A percentile compares a stretch with the other conserved stretches of the same genome.
Conservation (phyloP, 2,888 invertebrate genomes). For the Drosophila villosipedis region DNA sequence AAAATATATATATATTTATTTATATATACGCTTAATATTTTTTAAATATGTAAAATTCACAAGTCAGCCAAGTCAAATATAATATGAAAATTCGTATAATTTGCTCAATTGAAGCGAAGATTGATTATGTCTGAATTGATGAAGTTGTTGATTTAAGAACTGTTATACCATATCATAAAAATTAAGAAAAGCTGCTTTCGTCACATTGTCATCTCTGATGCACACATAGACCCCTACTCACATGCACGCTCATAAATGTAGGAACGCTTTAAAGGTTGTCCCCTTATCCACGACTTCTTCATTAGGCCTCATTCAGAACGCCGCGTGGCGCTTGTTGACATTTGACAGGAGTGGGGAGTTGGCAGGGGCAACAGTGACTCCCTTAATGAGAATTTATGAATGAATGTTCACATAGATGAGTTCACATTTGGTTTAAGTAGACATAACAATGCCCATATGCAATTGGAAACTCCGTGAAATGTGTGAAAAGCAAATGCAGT, state of each 20-base stretch:
- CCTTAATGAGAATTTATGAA: slow-evolving; percentile 75
- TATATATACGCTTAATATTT: background rate
- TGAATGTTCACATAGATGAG: slow-evolving; percentile 38
- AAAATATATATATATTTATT: background rate
- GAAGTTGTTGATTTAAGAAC: slow-evolving; percentile 22
- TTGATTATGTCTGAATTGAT: slow-evolving; percentile 31
- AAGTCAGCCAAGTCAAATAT: background rate
- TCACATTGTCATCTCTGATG: slow-evolving; percentile 49
- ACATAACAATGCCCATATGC: slow-evolving; percentile 12
- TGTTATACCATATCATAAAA: slow-evolving; percentile 22
- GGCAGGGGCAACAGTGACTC: slow-evolving; percentile 5
- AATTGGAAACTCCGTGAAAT: slow-evolving; percentile 52
- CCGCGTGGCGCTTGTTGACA: slow-evolving; percentile 79
- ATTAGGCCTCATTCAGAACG: slow-evolving; percentile 69
- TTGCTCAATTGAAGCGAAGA: slow-evolving; percentile 14
- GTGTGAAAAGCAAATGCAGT: slow-evolving; percentile 65
- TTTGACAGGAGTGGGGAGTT: slow-evolving; percentile 63
- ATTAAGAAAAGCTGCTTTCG: slow-evolving; percentile 25
- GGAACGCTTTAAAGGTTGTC: slow-evolving; percentile 40
- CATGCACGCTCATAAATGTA: slow-evolving; percentile 3
- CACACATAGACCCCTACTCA: slow-evolving; percentile 11
- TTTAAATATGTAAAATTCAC: background rate
- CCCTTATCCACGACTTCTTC: slow-evolving; percentile 61
- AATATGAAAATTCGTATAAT: background rate
- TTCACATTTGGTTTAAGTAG: slow-evolving; percentile 38